Percentiles rank a stretch among this genome's conserved stretches.
phyloP scores from a whole-genome alignment of 2,797 vertebrate species.

The Rhinichthys osculus region DNA sequence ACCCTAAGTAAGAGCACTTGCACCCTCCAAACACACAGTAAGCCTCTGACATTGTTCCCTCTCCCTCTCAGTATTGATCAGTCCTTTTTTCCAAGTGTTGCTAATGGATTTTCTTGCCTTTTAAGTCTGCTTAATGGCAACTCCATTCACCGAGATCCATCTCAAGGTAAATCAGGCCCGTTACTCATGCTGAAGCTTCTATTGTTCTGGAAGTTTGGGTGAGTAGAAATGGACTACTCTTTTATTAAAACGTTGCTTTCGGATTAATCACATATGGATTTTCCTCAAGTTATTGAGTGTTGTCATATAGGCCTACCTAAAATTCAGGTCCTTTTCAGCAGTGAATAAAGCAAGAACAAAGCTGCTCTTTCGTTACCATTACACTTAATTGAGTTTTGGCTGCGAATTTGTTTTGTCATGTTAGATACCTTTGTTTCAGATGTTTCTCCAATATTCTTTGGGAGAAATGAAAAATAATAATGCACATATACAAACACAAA shows the following conservation, averaged over 20 bases:
- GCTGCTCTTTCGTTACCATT: not conserved
- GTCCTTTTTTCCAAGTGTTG: conserved; percentile 27
- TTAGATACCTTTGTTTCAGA: not conserved
- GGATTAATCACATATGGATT: conserved; percentile 21
- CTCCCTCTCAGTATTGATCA: conserved; percentile 36
- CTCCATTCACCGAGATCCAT: conserved; percentile 16
- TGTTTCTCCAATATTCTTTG: not conserved
- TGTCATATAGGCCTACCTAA: not conserved
- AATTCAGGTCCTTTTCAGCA: not conserved
- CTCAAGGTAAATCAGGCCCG: not conserved
- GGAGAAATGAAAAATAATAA: no score
- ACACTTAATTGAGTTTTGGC: not conserved
- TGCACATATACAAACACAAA: not conserved
- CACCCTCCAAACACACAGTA: conserved; percentile 23
- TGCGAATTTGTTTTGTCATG: not conserved
- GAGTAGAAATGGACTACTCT: conserved; percentile 6
- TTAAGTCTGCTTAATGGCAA: conserved; percentile 46
- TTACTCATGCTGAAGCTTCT: not conserved
- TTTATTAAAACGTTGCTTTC: not conserved
- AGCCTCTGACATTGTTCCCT: conserved; percentile 14
- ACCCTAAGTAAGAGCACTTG: conserved; percentile 8
- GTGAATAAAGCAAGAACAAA: not conserved
- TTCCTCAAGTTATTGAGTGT: not conserved
- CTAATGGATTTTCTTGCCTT: conserved; percentile 48
- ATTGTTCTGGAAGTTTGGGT: conserved; percentile 21